Base-by-base conservation (phyloP, 2,113 vertebrate species). In the Rhinichthys klamathensis region DNA sequence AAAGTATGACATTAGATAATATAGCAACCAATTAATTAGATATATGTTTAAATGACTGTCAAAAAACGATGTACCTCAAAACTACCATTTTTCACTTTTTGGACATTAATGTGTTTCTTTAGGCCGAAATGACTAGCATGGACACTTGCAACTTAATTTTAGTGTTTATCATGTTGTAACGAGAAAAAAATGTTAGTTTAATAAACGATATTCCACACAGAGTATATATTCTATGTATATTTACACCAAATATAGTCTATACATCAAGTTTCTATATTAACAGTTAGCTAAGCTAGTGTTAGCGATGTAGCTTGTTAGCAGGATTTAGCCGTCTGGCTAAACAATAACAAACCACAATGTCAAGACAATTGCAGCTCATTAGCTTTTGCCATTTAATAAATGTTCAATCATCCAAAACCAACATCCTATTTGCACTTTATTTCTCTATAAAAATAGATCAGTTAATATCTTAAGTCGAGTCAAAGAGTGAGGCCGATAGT, bases 261-360 rank as follows among this genome's bases (percentile, higher is more conserved):
- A 6, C 32, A 13, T 27, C 10, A 63, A 15, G 16, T 27, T 61
- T 46, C 41, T 46, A 18, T 75, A 76, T 69, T n/a, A n/a, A n/a
- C n/a, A n/a, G n/a, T n/a, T 27, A 79, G 83, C 84, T 84, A 35
- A 82, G 78, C 49, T 25, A 73, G 51, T 44, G 13, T n/a, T 84
- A 79, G 61, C 88, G 90, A 90, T 87, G 89, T 91, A 92, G 91
- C 90, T 76, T 87, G 87, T 88, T 86, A 72, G 86, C 87, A 86
- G 80, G 89, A 86, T 86, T 86, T 87, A 81, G 72, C 63, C 81
- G 8, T 23, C 56, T 83, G 46, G 84, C 63, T 75, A 49, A 60
- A 82, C 67, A 90, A 91, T 87, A 87, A 81, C 80, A 65, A 44
- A 86, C 65, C 18, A 18, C 25, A 38, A 80, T 41, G n/a, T 60